Conservation (phyloP, 92 coral and sea anemone species). For the Paragorgia papillata region DNA sequence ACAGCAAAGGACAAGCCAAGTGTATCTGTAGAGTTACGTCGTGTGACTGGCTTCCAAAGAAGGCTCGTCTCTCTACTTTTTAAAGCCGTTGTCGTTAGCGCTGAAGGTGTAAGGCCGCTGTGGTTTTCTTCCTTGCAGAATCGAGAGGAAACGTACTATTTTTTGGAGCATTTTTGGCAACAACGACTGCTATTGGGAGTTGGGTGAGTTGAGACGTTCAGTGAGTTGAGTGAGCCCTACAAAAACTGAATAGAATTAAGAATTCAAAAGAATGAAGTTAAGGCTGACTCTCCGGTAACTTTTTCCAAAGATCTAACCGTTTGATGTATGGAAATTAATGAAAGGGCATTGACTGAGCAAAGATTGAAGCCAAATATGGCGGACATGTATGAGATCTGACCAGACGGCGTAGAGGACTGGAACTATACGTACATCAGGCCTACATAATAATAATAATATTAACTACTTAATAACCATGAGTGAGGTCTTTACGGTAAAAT, state of each 20-base stretch:
- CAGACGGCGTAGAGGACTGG: no score
- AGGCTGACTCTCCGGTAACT: no score
- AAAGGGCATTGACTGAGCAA: no score
- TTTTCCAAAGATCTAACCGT: no score
- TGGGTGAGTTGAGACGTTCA: conserved; percentile 23
- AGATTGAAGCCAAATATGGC: no score
- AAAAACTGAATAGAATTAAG: neutral
- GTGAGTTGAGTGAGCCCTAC: neutral
- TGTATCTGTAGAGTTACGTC: conserved; percentile 70
- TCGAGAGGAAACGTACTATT: conserved; percentile 73
- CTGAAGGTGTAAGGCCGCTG: conserved; percentile 57
- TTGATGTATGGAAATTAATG: no score
- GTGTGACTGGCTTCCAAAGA: conserved; percentile 62
- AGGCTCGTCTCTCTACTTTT: conserved; percentile 61
- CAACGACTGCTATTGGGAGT: conserved; percentile 77
- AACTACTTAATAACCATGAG: no score
- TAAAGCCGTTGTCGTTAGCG: conserved; percentile 77
- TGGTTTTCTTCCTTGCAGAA: conserved; percentile 92
- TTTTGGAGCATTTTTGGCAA: conserved; percentile 94
- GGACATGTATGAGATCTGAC: no score
- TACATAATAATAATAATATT: no score
- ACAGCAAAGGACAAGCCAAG: conserved; percentile 42
- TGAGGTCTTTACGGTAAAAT: no score
- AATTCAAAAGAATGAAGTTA: no score
- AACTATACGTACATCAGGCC: no score